phyloP scores from a whole-genome alignment of 2,113 vertebrate genomes.

The Pyrgilauda ruficollis region DNA sequence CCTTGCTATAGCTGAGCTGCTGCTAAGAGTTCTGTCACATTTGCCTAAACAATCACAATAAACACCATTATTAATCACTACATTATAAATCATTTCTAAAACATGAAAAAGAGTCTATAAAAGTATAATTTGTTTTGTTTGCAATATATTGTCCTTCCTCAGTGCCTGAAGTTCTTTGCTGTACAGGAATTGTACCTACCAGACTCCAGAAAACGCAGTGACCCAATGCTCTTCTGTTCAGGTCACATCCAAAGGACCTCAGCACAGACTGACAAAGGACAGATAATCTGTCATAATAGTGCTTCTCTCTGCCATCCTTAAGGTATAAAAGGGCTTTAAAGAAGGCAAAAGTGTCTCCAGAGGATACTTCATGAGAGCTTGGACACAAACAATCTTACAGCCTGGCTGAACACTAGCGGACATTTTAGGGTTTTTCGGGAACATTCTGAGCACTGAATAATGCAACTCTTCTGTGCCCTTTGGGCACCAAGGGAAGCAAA shows the following conservation, averaged over 20 bases:
- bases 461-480: not conserved
- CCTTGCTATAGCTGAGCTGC: not conserved
- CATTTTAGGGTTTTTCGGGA: not conserved
- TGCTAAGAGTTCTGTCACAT: not conserved
- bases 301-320: not conserved
- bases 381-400: not conserved
- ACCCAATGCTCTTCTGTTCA: not conserved
- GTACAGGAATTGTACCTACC: not conserved
- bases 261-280: not conserved
- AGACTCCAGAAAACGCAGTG: not conserved
- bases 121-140: not conserved
- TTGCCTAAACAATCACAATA: not conserved
- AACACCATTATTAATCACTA: slow-evolving; percentile 2
- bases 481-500: not conserved
- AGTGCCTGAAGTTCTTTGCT: not conserved
- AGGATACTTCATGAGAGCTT: not conserved
- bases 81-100: not conserved
- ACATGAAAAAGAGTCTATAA: not conserved
- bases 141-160: not conserved
- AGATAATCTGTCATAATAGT: not conserved
- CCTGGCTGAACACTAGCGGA: not conserved
- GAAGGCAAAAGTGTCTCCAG: not conserved
- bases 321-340: not conserved
- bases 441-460: not conserved
- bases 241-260: not conserved